A percentile compares a stretch with the other conserved stretches of the same genome.
Conservation (phyloP, 2,888 invertebrate species). For the Hydraecia micacea region DNA sequence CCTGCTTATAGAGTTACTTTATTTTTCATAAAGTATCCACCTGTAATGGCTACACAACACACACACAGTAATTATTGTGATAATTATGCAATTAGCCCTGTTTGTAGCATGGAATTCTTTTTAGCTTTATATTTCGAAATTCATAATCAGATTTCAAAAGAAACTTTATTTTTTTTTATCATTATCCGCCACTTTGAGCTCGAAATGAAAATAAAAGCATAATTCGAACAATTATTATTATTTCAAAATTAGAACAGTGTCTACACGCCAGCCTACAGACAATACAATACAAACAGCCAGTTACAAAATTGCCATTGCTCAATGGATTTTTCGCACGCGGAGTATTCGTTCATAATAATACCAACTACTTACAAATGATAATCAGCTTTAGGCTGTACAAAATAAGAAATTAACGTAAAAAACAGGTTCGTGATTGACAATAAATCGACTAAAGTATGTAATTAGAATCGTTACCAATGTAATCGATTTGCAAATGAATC, state of each 20-base stretch:
- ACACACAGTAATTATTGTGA: not conserved
- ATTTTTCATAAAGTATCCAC: not conserved
- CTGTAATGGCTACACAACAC: not conserved
- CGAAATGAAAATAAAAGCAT: slow-evolving; percentile 51
- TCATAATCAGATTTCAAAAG: slow-evolving; percentile 32
- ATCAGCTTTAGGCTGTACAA: slow-evolving; percentile 58
- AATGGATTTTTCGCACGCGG: slow-evolving; percentile 83
- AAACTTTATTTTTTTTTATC: slow-evolving; percentile 20
- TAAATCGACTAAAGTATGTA: slow-evolving; percentile 59
- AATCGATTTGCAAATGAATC: slow-evolving; percentile 58
- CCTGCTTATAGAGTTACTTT: not conserved
- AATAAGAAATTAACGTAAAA: slow-evolving; percentile 30
- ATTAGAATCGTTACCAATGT: slow-evolving; percentile 54
- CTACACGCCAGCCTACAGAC: slow-evolving; percentile 71
- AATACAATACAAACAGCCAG: slow-evolving; percentile 78
- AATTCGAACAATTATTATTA: slow-evolving; percentile 66
- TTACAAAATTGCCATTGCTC: slow-evolving; percentile 80
- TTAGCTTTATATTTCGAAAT: slow-evolving; percentile 25
- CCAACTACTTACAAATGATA: slow-evolving; percentile 64
- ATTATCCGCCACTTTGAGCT: slow-evolving; percentile 26
- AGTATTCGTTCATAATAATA: slow-evolving; percentile 70
- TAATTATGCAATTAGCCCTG: not conserved
- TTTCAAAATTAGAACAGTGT: slow-evolving; percentile 80
- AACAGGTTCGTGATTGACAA: slow-evolving; percentile 32
- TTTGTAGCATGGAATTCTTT: not conserved